Evolutionary conservation across 2,888 invertebrate genomes (phyloP).

Genomic region (Cerastis leucographa): DNA sequence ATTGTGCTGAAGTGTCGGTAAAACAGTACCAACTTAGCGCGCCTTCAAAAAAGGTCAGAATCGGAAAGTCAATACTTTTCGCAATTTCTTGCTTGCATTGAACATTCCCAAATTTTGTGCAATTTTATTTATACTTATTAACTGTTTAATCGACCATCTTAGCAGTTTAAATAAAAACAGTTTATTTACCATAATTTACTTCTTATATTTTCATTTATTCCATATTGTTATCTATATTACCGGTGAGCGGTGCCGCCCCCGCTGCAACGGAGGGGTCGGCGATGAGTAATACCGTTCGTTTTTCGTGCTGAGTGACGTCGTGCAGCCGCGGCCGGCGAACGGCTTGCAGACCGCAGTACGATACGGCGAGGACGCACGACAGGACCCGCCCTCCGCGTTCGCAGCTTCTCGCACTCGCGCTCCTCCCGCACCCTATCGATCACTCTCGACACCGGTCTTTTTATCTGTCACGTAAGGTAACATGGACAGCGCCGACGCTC

Average conservation of each 20-base stretch:
- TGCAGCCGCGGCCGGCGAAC: constrained; percentile 77
- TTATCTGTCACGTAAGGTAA: constrained; percentile 69
- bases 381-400: constrained; percentile 79
- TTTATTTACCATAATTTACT: constrained; percentile 39
- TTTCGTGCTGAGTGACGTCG: constrained; percentile 87
- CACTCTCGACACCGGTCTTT: constrained; percentile 67
- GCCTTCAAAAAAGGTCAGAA: constrained; percentile 69
- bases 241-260: constrained; percentile 74
- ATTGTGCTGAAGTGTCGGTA: constrained; percentile 72
- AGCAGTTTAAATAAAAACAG: constrained; percentile 19
- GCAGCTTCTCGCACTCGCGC: constrained; percentile 71
- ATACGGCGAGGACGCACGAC: constrained; percentile 83
- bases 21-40: constrained; percentile 76
- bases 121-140: constrained; percentile 38
- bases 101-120: constrained; percentile 43
- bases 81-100: constrained; percentile 49
- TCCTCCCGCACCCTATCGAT: constrained; percentile 81
- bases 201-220: constrained; percentile 53
- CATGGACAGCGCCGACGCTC: constrained; percentile 83
- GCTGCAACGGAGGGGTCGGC: constrained; percentile 77
- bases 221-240: constrained; percentile 50
- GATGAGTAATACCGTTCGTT: constrained; percentile 88
- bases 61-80: constrained; percentile 82
- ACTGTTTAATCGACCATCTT: constrained; percentile 18
- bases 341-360: constrained; percentile 82